Evolutionary conservation across 2,888 invertebrate species (phyloP), one percentile per base, ranked within the genome.

Genomic region (Callyntrura guangdongensis): DNA sequence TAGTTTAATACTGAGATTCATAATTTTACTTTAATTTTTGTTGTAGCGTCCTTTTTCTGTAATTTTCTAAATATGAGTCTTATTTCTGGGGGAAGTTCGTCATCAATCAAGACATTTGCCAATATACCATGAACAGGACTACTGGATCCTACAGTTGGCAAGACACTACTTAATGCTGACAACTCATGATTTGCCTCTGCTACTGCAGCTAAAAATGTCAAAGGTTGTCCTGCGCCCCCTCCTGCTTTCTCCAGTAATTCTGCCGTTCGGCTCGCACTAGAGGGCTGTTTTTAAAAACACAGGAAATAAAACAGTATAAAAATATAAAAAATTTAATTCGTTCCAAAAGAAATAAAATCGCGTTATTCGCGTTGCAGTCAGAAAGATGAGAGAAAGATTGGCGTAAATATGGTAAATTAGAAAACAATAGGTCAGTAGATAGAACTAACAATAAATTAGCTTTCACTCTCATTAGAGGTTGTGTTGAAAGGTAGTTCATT

Each of bases 221-320:
- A 69, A 11, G 82, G 79, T 5, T 91, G 91, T n/a, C 90, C 92
- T 14, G 90, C 64, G 14, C 85, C 84, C n/a, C 86, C 90, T 17
- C 86, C 90, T 17, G 90, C 61, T 36, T 91, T 95, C 64, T 96
- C 96, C 59, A 98, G 95, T 20, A 98, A 95, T 94, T 98, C 97
- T 0, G 98, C 98, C 95, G 98, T 98, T 83, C 98, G 96, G 14
- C 98, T 97, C 95, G 98, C 98, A 94, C 97, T 98, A 22, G 98
- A 98, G 1, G 98, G 98, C 98, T 99, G 94, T 36, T 36, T n/a
- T n/a, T n/a, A n/a, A n/a, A n/a, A n/a, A n/a, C 12, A 96, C 11
- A 59, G 6, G 1, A 17, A 59, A n/a, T 20, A 53, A 36, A n/a
- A 67, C 27, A 86, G 5, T 64, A 45, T 53, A 9, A 56, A 8